Percentiles rank a stretch among this genome's conserved stretches.
Conservation (phyloP, 1,140 invertebrate genomes). For the Drosophila albomicans region DNA sequence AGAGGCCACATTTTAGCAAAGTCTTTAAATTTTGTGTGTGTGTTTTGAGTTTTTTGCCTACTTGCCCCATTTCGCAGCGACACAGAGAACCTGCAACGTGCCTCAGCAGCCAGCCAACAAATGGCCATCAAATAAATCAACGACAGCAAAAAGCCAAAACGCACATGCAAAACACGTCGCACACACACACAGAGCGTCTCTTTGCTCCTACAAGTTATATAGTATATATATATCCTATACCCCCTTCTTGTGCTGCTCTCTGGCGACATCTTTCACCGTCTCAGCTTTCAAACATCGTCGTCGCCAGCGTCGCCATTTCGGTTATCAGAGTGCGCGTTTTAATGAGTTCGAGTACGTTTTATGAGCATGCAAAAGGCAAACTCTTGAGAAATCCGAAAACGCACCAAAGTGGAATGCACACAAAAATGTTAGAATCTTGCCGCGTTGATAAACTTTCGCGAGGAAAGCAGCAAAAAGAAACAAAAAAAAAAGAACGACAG, state of each 20-base stretch:
- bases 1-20: slow-evolving; percentile 34
- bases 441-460: slow-evolving; percentile 78
- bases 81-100: slow-evolving; percentile 63
- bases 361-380: slow-evolving; percentile 73
- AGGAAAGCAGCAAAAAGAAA: slow-evolving; percentile 37
- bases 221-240: too few species aligned
- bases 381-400: slow-evolving; percentile 66
- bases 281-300: slow-evolving; percentile 40
- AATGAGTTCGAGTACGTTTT: slow-evolving; percentile 83
- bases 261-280: slow-evolving; percentile 30
- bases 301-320: slow-evolving; percentile 62
- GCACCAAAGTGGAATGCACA: slow-evolving; percentile 83
- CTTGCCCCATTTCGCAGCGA: slow-evolving; percentile 63
- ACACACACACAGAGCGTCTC: background rate
- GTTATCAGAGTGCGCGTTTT: slow-evolving; percentile 82
- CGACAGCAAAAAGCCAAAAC: slow-evolving; percentile 27
- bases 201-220: too few species aligned
- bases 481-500: background rate
- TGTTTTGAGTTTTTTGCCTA: slow-evolving; percentile 18
- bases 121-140: slow-evolving; percentile 79
- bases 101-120: slow-evolving; percentile 41
- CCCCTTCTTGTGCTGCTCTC: background rate
- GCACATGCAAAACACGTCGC: slow-evolving; percentile 78
- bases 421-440: slow-evolving; percentile 83
- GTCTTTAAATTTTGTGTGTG: slow-evolving; percentile 18